phyloP scores from a whole-genome alignment of 2,888 invertebrate genomes.

The Gymnoscelis rufifasciata region DNA sequence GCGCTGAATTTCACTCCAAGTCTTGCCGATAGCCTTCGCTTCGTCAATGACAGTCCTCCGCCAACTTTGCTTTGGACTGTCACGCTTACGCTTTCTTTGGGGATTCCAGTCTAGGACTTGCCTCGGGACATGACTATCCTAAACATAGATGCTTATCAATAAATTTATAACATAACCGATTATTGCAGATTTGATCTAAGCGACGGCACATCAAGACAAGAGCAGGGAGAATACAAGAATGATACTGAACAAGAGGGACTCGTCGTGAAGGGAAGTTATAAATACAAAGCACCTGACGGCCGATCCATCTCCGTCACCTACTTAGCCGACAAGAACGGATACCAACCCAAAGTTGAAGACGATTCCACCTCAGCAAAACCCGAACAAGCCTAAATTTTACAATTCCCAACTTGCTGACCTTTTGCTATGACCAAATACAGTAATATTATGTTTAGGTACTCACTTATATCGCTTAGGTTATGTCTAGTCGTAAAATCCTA shows the following conservation, averaged over 20 bases:
- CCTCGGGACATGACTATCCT: no score
- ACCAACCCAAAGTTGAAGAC: slow-evolving; percentile 66
- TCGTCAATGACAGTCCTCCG: no score
- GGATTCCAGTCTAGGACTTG: no score
- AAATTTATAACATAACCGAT: no score
- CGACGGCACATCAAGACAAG: slow-evolving; percentile 82
- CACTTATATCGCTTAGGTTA: no score
- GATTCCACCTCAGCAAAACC: slow-evolving; percentile 27
- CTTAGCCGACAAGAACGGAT: slow-evolving; percentile 81
- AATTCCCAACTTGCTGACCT: slow-evolving; percentile 13
- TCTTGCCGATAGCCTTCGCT: no score
- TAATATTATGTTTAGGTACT: not conserved
- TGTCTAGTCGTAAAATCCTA: slow-evolving; percentile 29
- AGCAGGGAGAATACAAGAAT: slow-evolving; percentile 82
- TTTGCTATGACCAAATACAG: slow-evolving; percentile 39
- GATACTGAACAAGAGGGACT: slow-evolving; percentile 82
- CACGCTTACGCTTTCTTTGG: no score
- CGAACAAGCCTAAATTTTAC: slow-evolving; percentile 25
- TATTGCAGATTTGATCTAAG: slow-evolving; percentile 83
- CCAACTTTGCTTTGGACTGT: no score
- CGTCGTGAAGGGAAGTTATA: slow-evolving; percentile 80
- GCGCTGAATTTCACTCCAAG: no score
- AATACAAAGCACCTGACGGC: slow-evolving; percentile 82
- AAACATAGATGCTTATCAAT: no score
- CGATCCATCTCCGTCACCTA: slow-evolving; percentile 81